These are phyloP conservation scores for Hydrotaea cyrtoneurina DNA, from an alignment of 2,888 invertebrate genomes.

Conservation along the genomic window DNA sequence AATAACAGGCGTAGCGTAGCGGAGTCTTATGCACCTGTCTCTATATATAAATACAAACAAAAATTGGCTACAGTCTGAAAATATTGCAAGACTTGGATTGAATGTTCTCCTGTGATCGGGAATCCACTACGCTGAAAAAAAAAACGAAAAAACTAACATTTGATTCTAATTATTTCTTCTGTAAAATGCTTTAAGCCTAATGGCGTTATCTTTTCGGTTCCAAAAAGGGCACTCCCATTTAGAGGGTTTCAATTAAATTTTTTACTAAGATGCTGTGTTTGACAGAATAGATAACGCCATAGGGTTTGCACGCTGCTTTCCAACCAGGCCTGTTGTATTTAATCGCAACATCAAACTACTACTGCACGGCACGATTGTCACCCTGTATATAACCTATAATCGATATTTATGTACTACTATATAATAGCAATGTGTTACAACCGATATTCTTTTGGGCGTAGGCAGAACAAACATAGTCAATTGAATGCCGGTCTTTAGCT, in stretches of 20 bases:
- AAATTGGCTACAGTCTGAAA: neutral
- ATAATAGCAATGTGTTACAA: neutral
- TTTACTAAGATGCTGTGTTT: no score
- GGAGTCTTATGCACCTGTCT: neutral
- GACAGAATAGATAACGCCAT: no score
- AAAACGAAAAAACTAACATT: constrained; percentile 72
- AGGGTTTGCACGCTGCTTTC: constrained; percentile 46
- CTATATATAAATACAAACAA: neutral
- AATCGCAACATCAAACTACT: constrained; percentile 65
- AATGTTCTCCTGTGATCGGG: neutral
- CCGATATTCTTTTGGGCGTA: neutral
- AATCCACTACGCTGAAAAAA: neutral
- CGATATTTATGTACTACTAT: neutral
- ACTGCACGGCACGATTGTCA: constrained; percentile 61
- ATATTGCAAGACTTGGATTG: neutral
- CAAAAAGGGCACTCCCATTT: no score
- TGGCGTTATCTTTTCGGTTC: no score
- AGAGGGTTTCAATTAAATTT: no score
- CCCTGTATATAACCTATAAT: constrained; percentile 1
- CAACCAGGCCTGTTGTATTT: constrained; percentile 71
- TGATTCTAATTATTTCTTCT: constrained; percentile 75
- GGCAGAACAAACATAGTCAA: neutral
- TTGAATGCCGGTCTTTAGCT: no score
- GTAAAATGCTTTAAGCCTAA: constrained; percentile 61
- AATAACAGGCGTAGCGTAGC: neutral